Evolutionary conservation across 2,888 invertebrate genomes (phyloP), one percentile per base, ranked within the genome.

Genomic region (Drosophila tripunctata): DNA sequence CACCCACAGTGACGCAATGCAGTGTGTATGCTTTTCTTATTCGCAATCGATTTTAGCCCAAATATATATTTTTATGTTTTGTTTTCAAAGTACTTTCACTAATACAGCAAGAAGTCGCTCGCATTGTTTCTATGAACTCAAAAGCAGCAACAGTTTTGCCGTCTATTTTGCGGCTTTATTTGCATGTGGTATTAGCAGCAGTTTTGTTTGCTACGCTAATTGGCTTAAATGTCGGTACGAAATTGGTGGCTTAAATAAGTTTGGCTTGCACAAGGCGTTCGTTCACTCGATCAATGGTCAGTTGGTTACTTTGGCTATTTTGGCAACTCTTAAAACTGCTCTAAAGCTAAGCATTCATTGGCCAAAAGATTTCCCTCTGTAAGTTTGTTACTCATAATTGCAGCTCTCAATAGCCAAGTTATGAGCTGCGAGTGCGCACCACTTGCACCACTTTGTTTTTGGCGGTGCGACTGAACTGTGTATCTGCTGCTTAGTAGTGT

Each of bases 241-340:
- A 60, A 45, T 41, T n/a, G 45, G 57, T 56, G 55, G 61, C 57
- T 75, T 65, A 50, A 67, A 68, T 65, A 61, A 71, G 78, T 35
- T n/a, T 56, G 40, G 40, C 55, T 86, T 86, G 75, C 87, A 63
- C 77, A 81, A 81, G 71, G n/a, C n/a, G n/a, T n/a, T n/a, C n/a
- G n/a, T n/a, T 40, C 48, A 71, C 51, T 75, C 81, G 77, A 81
- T 81, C 75, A 75, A 64, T 52, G 22, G 22, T 40, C 10, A 27
- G 27, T 27, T 27, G 8, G 2, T 10, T 27, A 10, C 27, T 27
- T 27, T 10, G 21, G 21, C 21, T 27, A 10, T 54, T 60, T 62
- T 45, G 12, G 21, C 57, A 21, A 35, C 30, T 61, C 57, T 63
- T 27, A 30, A 50, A 38, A 38, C 10, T 33, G 63, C 72, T 79